Evolutionary conservation across 2,113 vertebrate species (phyloP).

Genomic region (Tragelaphus buxtoni): DNA sequence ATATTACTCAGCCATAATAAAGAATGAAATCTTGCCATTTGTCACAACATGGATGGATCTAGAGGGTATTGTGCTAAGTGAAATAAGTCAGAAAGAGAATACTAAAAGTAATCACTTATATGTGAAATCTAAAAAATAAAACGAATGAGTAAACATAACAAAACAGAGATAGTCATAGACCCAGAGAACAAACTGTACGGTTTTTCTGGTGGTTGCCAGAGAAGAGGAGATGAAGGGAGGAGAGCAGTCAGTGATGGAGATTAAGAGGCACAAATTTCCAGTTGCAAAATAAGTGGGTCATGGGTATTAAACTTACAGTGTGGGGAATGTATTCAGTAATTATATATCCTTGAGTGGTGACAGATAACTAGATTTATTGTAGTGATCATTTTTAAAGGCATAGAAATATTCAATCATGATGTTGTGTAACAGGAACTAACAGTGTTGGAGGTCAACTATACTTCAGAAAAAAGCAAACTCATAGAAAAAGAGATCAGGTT

Average conservation of each 20-base stretch:
- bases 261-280: background rate
- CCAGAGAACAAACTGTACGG: background rate
- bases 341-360: background rate
- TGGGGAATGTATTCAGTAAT: background rate
- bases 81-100: background rate
- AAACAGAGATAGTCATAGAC: background rate
- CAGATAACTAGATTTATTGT: background rate
- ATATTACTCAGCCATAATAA: background rate
- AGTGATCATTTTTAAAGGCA: background rate
- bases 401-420: background rate
- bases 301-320: background rate
- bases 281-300: background rate
- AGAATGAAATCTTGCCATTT: background rate
- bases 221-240: background rate
- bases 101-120: background rate
- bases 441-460: background rate
- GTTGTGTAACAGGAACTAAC: background rate
- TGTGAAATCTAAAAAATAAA: background rate
- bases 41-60: background rate
- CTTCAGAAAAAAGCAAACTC: background rate
- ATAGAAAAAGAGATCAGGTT: background rate
- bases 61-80: background rate
- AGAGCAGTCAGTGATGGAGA: rapidly evolving
- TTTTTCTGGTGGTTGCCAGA: background rate
- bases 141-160: background rate